These are phyloP conservation scores for Lontra canadensis DNA, from an alignment of 2,113 vertebrate genomes.

Conservation along the genomic window DNA sequence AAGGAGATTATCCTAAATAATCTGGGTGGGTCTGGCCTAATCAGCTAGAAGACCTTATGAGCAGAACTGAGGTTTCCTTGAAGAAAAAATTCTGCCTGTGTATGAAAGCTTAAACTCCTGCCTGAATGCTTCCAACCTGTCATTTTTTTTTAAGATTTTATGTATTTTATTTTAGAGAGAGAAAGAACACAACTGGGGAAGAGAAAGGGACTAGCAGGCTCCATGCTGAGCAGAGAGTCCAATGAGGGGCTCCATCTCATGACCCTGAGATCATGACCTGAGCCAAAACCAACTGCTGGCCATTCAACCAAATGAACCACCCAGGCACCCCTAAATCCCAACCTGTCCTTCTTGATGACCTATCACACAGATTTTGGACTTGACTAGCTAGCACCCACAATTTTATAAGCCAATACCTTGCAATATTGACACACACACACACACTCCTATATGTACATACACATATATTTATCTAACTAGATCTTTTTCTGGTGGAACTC, in stretches of 20 bases:
- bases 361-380: neutral
- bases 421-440: neutral
- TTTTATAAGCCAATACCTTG: neutral
- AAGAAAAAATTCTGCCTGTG: neutral
- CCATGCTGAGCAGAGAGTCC: neutral
- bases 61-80: neutral
- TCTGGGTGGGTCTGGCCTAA: neutral
- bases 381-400: neutral
- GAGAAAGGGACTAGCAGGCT: neutral
- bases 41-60: neutral
- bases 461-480: neutral
- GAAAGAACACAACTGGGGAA: neutral
- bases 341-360: neutral
- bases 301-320: neutral
- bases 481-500: neutral
- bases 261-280: neutral
- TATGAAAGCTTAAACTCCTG: neutral
- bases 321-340: neutral
- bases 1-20: slow-evolving; percentile 17
- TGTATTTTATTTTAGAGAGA: neutral
- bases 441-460: neutral
- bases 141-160: neutral
- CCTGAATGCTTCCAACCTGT: neutral
- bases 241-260: neutral
- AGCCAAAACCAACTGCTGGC: neutral